Conservation (phyloP, 53 echinoderm and acorn worm species). For the Mesocentrotus franciscanus region DNA sequence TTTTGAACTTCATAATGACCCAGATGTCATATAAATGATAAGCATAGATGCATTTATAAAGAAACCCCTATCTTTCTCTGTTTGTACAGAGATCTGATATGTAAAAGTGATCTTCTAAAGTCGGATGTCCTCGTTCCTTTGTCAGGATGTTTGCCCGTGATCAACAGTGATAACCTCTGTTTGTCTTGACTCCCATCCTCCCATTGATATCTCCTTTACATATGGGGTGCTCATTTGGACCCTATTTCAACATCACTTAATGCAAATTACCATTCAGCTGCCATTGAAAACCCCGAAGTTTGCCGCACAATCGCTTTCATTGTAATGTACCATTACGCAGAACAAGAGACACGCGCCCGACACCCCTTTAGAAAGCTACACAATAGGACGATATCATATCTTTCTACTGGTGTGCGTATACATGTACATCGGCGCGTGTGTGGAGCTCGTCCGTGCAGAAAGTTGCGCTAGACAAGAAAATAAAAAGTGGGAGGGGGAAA, state of each 20-base stretch:
- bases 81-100: not conserved
- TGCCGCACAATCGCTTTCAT: conserved; percentile 35
- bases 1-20: not conserved
- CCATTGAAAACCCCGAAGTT: not conserved
- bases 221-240: conserved; percentile 14
- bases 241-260: conserved; percentile 30
- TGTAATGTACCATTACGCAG: not conserved
- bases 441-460: conserved; percentile 13
- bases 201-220: not conserved
- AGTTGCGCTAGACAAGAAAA: conserved; percentile 10
- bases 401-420: conserved; percentile 5
- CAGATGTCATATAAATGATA: conserved; percentile 3
- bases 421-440: conserved; percentile 16
- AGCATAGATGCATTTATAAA: not conserved
- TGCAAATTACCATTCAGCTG: conserved; percentile 51
- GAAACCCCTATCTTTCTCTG: not conserved
- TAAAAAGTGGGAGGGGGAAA: conserved; percentile 40
- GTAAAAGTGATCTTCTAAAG: not conserved
- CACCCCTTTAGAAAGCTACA: conserved; percentile 23
- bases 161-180: not conserved
- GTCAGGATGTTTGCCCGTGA: not conserved
- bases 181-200: not conserved
- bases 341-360: not conserved
- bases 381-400: conserved; percentile 39
- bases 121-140: conserved; percentile 6